Evolutionary conservation across 2,113 vertebrate species (phyloP), one percentile per base, ranked within the genome.

Genomic region (Microtus pennsylvanicus): DNA sequence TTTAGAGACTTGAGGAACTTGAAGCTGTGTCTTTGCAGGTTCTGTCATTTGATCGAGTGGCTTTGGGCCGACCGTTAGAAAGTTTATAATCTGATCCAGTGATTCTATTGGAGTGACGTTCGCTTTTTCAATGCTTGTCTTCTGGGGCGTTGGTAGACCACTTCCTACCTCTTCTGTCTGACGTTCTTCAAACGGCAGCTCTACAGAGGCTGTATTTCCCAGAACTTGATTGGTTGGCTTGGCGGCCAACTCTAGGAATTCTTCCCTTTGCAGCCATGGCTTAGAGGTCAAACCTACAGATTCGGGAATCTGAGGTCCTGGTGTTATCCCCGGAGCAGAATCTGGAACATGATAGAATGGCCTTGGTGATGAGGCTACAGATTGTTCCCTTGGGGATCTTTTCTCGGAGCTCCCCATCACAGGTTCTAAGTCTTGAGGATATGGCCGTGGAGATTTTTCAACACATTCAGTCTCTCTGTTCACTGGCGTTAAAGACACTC

Each of bases 31-130:
- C 33, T 76, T 96, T 88, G 58, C 11, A 47, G n/a, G 82, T 90
- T 92, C 52, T n/a, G 50, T 94, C 28, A 91, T n/a, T 87, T 91
- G 90, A 88, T 72, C 30, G 50, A n/a, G 14, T n/a, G 89, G 47
- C 67, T 96, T 93, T 89, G 94, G 78, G 72, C 85, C 92, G 77
- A 87, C 72, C 17, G 13, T 89, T 26, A 21, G 75, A 55, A 76
- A 72, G 52, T 96, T 70, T 92, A 47, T 91, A 30, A 65, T 89
- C 94, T 87, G 45, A 78, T 22, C 86, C 28, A 17, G 47, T 91
- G 80, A n/a, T 92, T 63, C 95, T 55, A 33, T 19, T 92, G 83
- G 45, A 17, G 50, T 65, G 55, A 13, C 42, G 38, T 45, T 52
- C 88, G 86, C 35, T 42, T 80, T 78, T 78, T 75, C 92, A 35